Percentiles rank a stretch among this genome's conserved stretches.
These are phyloP conservation scores for Temnothorax unifasciatus DNA, from an alignment of 2,888 invertebrate genomes.

Conservation along the genomic window DNA sequence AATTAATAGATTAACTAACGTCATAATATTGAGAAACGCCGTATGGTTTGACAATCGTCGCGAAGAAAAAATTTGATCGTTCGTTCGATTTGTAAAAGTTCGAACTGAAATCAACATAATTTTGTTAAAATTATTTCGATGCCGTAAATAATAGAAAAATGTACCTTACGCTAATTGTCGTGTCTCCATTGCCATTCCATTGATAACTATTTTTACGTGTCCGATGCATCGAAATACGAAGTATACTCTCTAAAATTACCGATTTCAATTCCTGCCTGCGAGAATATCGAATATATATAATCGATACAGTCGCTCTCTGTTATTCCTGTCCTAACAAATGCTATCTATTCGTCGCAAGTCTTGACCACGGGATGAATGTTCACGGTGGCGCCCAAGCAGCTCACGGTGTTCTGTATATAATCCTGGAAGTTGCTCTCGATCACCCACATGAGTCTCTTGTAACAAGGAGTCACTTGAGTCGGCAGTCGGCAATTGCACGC, in stretches of 20 bases:
- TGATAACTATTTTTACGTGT: neutral
- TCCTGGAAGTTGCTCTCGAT: constrained; percentile 90
- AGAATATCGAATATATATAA: neutral
- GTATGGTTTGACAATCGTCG: neutral
- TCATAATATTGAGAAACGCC: neutral
- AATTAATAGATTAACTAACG: neutral
- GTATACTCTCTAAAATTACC: neutral
- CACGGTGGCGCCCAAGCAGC: constrained; percentile 89
- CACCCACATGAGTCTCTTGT: constrained; percentile 89
- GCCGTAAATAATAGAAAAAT: constrained; percentile 8
- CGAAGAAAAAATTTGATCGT: neutral
- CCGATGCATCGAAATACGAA: constrained; percentile 26
- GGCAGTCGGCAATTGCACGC: constrained; percentile 87
- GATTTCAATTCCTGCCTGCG: constrained; percentile 4
- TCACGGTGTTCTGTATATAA: constrained; percentile 88
- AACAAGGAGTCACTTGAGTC: constrained; percentile 89
- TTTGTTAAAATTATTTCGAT: constrained; percentile 26
- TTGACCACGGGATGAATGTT: constrained; percentile 88
- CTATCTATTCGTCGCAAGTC: constrained; percentile 83
- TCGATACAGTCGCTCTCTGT: neutral
- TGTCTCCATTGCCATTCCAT: constrained; percentile 16
- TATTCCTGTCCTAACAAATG: neutral
- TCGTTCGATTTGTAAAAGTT: neutral
- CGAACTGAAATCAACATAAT: neutral
- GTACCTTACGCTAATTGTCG: constrained; percentile 17